Conservation (phyloP, 2,888 invertebrate species). For the Laspeyria flexula region DNA sequence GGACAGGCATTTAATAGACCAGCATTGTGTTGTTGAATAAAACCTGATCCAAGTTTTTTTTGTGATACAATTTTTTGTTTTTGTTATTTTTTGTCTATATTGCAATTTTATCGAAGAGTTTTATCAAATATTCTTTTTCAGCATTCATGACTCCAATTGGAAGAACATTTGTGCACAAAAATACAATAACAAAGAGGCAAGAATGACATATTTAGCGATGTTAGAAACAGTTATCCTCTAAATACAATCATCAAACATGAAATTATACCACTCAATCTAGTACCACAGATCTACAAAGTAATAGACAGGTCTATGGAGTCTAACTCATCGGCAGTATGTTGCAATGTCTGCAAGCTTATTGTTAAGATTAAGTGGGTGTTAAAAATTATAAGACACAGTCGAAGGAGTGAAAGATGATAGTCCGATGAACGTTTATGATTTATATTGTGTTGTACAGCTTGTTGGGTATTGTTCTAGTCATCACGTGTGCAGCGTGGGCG, state of each 20-base stretch:
- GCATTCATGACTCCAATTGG: too few species aligned
- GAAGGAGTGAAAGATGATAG: constrained; percentile 79
- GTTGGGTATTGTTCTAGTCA: constrained; percentile 75
- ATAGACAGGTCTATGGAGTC: constrained; percentile 28
- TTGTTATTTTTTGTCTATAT: constrained; percentile 27
- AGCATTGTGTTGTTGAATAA: constrained; percentile 56
- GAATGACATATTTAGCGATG: constrained; percentile 4
- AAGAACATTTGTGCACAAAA: too few species aligned
- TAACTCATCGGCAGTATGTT: constrained; percentile 49
- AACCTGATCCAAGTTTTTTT: constrained; percentile 58
- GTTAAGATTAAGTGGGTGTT: constrained; percentile 83
- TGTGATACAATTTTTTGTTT: constrained; percentile 37
- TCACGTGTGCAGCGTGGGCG: constrained; percentile 70
- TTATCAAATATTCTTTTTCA: too few species aligned
- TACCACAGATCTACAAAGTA: constrained; percentile 28
- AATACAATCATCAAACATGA: constrained; percentile 38
- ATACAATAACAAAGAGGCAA: not conserved
- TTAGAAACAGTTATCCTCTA: constrained; percentile 24
- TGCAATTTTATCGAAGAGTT: not conserved
- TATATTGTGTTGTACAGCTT: constrained; percentile 76
- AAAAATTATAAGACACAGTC: constrained; percentile 79
- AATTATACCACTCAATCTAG: constrained; percentile 31
- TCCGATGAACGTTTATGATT: constrained; percentile 74
- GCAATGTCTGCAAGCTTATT: constrained; percentile 65
- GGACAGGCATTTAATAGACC: constrained; percentile 66